Evolutionary conservation across 1,140 invertebrate genomes (phyloP), one percentile per base, ranked within the genome.

Genomic region (Neocloeon triangulifer): DNA sequence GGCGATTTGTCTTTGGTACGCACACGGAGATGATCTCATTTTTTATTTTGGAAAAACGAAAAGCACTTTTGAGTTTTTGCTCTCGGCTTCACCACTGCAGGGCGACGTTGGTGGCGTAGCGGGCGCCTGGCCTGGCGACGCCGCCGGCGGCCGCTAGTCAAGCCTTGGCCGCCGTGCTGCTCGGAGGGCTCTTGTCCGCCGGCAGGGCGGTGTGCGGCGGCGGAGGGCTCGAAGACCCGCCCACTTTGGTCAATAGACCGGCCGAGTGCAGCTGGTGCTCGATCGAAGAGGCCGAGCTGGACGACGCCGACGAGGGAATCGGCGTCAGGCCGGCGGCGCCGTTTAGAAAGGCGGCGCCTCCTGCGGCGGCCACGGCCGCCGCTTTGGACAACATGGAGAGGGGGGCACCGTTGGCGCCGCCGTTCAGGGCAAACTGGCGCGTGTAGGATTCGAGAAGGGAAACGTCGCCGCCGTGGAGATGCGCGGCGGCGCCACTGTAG

Each of bases 361-460:
- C 36, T 5, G 43, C 40, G 10, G 43, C 43, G 15, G 44, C 41
- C 4, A 46, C 39, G 7, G 41, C 30, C 8, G 29, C 35, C 5
- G 31, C 42, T n/a, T 41, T 38, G 8, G 50, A 42, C 1, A 51
- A 47, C 4, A 58, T 45, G 2, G 55, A 53, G 5, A 49, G 47
- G n/a, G 53, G 41, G 35, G 50, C 48, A 14, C 48, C 45, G 9
- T 50, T 43, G 4, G 44, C 47, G n/a, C 45, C 49, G 7, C 52
- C 47, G 29, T 23, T 33, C 5, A 55, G 58, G 9, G 58, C 56
- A 8, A 64, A 43, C 5, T 57, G 65, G 37, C 62, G 53, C 32
- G 69, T 69, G 39, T 73, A 73, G 0, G 55, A 61, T 43, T 74
- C 69, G 19, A 73, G 48, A 2, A 74, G 50, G 3, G 65, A 62